Evolutionary conservation across 2,888 invertebrate genomes (phyloP), one percentile per base, ranked within the genome.

Genomic region (Athrips mouffetella): DNA sequence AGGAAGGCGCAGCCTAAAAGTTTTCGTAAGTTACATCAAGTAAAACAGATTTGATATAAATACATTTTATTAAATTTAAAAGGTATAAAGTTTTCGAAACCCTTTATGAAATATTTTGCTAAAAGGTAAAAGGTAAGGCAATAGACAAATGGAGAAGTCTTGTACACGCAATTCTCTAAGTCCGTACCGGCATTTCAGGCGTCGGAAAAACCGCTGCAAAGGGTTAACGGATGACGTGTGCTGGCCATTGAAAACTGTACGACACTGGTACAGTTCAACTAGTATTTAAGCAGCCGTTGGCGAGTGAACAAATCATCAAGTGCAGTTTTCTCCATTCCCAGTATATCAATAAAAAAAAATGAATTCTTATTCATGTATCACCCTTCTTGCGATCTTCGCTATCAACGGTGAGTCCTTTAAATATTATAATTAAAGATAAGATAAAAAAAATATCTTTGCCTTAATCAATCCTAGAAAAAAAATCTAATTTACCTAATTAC

Each of bases 261-360:
- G 79, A 62, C 59, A 63, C 72, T 74, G 71, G 78, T 72, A 64
- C 64, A 71, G 66, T 18, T 21, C 21, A 68, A 75, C 73, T 82
- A 87, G 87, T 87, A 87, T 87, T 80, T 80, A 87, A 87, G 72
- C 74, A 62, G 80, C 70, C 57, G 63, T 68, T 80, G 69, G 53
- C 57, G 63, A 79, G 75, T 79, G 77, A 76, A 78, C 79, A 82
- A 78, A 71, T 62, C 67, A 62, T 52, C 61, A 58, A 59, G 59
- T 60, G 50, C 45, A 62, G 55, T 33, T 50, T 57, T 59, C 30
- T 49, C n/a, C n/a, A n/a, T n/a, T 58, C 59, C 47, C 13, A 45
- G 45, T 45, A 33, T 33, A 7, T 6, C n/a, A 16, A 21, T 53
- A 58, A 59, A 55, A 53, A 45, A 50, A 76, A 48, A 85, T 84